Conservation (phyloP, 2,888 invertebrate species). For the Parasteatoda lunata region DNA sequence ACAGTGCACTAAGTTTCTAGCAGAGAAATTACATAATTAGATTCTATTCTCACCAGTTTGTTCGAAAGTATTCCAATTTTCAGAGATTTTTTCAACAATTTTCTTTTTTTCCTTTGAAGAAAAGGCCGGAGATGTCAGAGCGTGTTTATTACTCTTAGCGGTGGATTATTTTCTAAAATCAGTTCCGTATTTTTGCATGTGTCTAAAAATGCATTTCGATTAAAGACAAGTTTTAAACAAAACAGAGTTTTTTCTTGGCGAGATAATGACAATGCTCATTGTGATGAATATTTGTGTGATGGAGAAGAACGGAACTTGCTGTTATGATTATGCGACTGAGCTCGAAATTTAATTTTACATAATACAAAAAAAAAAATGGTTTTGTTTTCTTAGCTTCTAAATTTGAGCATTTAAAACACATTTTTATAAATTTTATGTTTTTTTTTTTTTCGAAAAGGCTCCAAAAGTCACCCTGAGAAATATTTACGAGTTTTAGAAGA, state of each 20-base stretch:
- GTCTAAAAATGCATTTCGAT: conserved; percentile 18
- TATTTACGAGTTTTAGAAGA: no score
- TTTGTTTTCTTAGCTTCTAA: no score
- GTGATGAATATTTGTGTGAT: neutral
- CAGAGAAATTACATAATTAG: conserved; percentile 33
- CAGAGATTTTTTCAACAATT: conserved; percentile 6
- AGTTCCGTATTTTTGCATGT: neutral
- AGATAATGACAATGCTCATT: neutral
- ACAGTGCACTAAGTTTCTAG: conserved; percentile 13
- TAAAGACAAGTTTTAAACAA: neutral
- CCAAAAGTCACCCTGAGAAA: no score
- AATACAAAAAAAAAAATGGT: no score
- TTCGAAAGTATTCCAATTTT: neutral
- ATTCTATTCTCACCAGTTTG: conserved; percentile 17
- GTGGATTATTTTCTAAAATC: conserved; percentile 20
- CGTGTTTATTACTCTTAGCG: conserved; percentile 12
- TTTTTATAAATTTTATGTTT: no score
- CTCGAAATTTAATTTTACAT: neutral
- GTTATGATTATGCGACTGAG: neutral
- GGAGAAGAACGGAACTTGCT: neutral
- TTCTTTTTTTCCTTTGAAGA: neutral
- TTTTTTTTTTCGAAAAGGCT: no score
- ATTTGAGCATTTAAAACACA: no score
- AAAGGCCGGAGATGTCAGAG: neutral
- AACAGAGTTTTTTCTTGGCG: neutral